Conservation (phyloP, 1,140 invertebrate genomes). For the Vanessa atalanta region DNA sequence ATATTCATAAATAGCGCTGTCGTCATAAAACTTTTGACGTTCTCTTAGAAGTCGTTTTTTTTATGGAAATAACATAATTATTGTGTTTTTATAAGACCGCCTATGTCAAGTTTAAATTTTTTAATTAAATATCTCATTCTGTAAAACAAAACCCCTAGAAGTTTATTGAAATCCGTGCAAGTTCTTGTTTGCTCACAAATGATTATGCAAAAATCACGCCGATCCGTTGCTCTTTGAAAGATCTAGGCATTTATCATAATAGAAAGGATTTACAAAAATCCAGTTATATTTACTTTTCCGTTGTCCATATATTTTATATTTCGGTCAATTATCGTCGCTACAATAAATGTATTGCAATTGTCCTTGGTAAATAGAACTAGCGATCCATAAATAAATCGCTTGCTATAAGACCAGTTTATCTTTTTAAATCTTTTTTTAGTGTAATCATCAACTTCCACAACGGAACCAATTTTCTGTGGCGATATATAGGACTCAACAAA, state of each 20-base stretch:
- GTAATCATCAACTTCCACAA: constrained; percentile 56
- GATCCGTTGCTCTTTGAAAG: neutral
- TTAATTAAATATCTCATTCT: too few species aligned
- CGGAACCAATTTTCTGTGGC: constrained; percentile 48
- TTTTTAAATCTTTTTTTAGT: constrained; percentile 50
- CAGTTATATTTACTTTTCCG: constrained; percentile 75
- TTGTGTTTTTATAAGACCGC: too few species aligned
- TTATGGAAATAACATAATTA: too few species aligned
- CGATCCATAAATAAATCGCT: constrained; percentile 86
- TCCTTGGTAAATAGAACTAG: constrained; percentile 87
- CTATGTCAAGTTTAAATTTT: too few species aligned
- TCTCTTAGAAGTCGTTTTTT: too few species aligned
- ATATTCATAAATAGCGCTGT: too few species aligned
- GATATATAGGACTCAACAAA: constrained; percentile 60
- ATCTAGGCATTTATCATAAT: neutral
- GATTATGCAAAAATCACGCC: too few species aligned
- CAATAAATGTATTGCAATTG: constrained; percentile 84
- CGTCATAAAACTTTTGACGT: too few species aligned
- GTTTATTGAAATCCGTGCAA: too few species aligned
- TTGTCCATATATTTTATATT: constrained; percentile 73
- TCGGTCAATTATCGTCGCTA: constrained; percentile 84
- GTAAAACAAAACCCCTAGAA: too few species aligned
- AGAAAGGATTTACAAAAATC: neutral
- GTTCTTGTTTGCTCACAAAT: too few species aligned
- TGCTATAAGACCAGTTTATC: constrained; percentile 63